Evolutionary conservation across 2,888 invertebrate species (phyloP).

Genomic region (Iphiclides podalirius): DNA sequence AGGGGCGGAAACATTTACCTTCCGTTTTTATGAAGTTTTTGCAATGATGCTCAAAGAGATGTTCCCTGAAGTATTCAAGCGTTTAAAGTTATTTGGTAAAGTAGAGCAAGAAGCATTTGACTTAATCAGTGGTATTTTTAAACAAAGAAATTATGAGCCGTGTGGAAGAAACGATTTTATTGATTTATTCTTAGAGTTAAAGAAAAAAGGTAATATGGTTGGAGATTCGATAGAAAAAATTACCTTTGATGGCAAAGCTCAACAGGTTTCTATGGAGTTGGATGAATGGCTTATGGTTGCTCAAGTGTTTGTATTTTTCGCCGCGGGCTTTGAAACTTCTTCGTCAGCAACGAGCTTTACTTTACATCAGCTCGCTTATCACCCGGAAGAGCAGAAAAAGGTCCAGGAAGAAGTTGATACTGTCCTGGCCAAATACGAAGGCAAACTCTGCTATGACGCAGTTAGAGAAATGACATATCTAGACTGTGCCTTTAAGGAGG

Average conservation of each 20-base stretch:
- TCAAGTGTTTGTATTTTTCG: slow-evolving; percentile 59
- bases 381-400: slow-evolving; percentile 31
- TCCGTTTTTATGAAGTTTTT: slow-evolving; percentile 34
- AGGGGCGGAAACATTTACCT: slow-evolving; percentile 38
- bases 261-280: slow-evolving; percentile 40
- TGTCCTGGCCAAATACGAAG: slow-evolving; percentile 31
- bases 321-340: slow-evolving; percentile 51
- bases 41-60: slow-evolving; percentile 39
- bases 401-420: slow-evolving; percentile 33
- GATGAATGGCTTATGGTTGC: slow-evolving; percentile 46
- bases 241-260: slow-evolving; percentile 41
- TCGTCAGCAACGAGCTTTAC: slow-evolving; percentile 33
- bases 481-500: slow-evolving; percentile 31
- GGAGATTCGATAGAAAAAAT: slow-evolving; percentile 43
- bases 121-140: slow-evolving; percentile 39
- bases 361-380: slow-evolving; percentile 31
- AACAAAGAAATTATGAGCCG: slow-evolving; percentile 43
- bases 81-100: slow-evolving; percentile 37
- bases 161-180: slow-evolving; percentile 48
- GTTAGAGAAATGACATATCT: slow-evolving; percentile 35
- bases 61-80: slow-evolving; percentile 45
- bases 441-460: slow-evolving; percentile 34
- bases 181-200: slow-evolving; percentile 47
- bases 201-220: slow-evolving; percentile 39
- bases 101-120: slow-evolving; percentile 45